Evolutionary conservation across 2,888 invertebrate species (phyloP).

Genomic region (Ephialtes manifestator): DNA sequence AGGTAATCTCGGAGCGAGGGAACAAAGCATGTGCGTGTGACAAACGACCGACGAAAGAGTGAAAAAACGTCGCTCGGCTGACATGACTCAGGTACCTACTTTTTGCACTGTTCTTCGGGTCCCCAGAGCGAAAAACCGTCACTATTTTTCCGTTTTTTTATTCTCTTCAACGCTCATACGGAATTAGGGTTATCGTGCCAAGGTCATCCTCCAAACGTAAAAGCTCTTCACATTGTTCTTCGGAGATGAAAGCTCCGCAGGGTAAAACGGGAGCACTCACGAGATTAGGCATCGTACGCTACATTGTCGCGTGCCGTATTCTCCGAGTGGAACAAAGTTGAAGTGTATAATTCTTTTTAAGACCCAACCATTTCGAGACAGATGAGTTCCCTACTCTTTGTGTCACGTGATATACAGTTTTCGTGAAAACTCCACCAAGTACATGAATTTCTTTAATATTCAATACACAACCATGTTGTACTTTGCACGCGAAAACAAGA

Average conservation of each 20-base stretch:
- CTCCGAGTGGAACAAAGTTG: conserved; percentile 17
- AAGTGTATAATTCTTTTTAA: conserved; percentile 16
- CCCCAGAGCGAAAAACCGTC: conserved; percentile 4
- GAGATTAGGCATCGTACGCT: conserved; percentile 48
- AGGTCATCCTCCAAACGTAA: conserved; percentile 41
- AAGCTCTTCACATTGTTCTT: conserved; percentile 34
- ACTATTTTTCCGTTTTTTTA: conserved; percentile 14
- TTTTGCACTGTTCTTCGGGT: conserved; percentile 11
- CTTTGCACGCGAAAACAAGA: too few species aligned
- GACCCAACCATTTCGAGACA: neutral
- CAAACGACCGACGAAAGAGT: conserved; percentile 34
- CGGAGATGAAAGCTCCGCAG: conserved; percentile 42
- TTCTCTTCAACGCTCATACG: neutral
- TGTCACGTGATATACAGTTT: neutral
- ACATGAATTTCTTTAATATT: neutral
- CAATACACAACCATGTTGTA: too few species aligned
- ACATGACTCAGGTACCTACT: conserved; percentile 5
- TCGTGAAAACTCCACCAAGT: neutral
- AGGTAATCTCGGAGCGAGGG: conserved; percentile 21
- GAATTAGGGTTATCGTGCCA: conserved; percentile 63
- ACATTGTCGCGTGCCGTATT: conserved; percentile 12
- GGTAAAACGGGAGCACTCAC: conserved; percentile 60
- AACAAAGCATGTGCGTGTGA: conserved; percentile 56
- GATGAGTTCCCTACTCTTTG: neutral
- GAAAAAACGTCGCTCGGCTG: conserved; percentile 9